Evolutionary conservation across 53 echinoderm and acorn worm genomes (phyloP), one percentile per base, ranked within the genome.

Genomic region (Pentamera pediparva): DNA sequence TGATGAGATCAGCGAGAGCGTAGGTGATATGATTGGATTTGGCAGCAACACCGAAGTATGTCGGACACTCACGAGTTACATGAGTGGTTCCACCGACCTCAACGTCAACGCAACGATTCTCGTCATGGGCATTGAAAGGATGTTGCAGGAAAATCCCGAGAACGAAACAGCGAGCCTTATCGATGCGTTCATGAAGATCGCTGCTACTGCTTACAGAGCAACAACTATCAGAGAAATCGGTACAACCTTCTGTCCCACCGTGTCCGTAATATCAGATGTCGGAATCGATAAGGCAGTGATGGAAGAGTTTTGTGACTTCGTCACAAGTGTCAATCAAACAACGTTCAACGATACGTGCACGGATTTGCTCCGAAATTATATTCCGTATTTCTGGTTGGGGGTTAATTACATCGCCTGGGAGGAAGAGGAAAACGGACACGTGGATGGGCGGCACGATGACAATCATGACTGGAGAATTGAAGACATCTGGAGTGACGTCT

Each of bases 321-420:
- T 67, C 11, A 26, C 18, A 39, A 67, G 4, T 11, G 24, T 43
- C 9, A 67, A 67, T 25, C 29, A 38, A 29, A 28, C 67, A 22
- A 40, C 67, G 21, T 67, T 67, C 39, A 26, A 67, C 6, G 47
- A 43, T 17, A 39, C 27, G 17, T 67, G 67, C 30, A 67, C 67
- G 17, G 67, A 67, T 9, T 43, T 30, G 22, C 67, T 67, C 31
- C 67, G 45, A 18, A 43, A 26, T 29, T 67, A 45, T 4, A 67
- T 67, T 6, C 67, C 67, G 30, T 67, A 67, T 18, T 67, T 67
- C n/a, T 67, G 67, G 67, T 30, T 67, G 25, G 24, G 54, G 54
- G 54, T 54, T 9, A 54, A 54, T 54, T 15, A 24, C 54, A 15
- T 26, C 20, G 4, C 2, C 6, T 11, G 27, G 4, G 11, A 39